Evolutionary conservation across 2,797 vertebrate species (phyloP).

Genomic region (Falco cherrug): DNA sequence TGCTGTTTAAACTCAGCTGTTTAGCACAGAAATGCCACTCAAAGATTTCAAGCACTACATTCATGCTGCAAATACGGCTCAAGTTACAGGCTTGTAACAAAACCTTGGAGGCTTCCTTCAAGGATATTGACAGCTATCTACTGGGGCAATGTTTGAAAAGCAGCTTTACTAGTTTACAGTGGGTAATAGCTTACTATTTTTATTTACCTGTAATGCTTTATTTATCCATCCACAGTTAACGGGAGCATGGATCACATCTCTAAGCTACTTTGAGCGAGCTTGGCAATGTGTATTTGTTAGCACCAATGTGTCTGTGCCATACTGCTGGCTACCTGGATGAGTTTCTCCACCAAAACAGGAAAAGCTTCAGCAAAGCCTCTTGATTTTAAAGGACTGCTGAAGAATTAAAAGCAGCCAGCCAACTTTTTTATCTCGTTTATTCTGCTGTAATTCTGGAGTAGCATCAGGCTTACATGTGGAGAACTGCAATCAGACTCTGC

Average conservation of each 20-base stretch:
- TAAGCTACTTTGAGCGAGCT: neutral
- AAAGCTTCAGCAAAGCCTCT: neutral
- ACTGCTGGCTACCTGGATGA: neutral
- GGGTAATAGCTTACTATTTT: constrained; percentile 47
- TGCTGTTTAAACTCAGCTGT: neutral
- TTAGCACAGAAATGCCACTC: neutral
- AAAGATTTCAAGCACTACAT: neutral
- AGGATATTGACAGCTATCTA: neutral
- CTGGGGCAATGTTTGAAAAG: neutral
- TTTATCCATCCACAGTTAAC: constrained; percentile 26
- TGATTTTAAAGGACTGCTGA: neutral
- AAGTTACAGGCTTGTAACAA: neutral
- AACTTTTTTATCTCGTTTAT: neutral
- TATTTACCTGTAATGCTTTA: constrained; percentile 49
- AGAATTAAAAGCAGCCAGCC: neutral
- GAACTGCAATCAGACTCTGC: neutral
- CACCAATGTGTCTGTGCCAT: neutral
- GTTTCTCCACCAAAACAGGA: neutral
- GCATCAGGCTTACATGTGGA: rapidly evolving
- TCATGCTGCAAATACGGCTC: constrained; percentile 13
- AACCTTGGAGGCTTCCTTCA: constrained; percentile 1
- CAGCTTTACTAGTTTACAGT: constrained; percentile 47
- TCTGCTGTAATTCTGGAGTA: neutral
- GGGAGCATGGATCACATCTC: neutral
- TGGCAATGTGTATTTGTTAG: neutral